phyloP scores from a whole-genome alignment of 2,888 invertebrate species.

The Onchidella celtica region DNA sequence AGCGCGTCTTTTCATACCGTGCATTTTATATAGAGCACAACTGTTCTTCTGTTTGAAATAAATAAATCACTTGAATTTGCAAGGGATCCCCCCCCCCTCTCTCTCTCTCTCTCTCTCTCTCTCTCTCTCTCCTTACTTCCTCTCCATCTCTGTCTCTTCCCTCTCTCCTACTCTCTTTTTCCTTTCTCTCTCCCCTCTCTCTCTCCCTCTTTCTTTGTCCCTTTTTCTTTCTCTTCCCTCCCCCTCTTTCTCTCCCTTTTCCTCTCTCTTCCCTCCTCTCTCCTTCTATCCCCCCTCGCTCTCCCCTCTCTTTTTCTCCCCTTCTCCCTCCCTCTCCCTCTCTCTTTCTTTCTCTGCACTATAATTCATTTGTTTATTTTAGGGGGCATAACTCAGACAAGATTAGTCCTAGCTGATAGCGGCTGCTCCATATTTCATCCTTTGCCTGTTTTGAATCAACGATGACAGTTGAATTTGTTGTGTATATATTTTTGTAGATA shows the following conservation, averaged over 20 bases:
- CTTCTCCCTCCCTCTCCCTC: slow-evolving; percentile 23
- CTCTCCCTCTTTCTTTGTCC: not conserved
- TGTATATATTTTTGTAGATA: too few species aligned
- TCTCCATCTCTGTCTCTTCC: slow-evolving; percentile 17
- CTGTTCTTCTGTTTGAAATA: too few species aligned
- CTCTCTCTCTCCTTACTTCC: not conserved
- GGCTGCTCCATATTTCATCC: too few species aligned
- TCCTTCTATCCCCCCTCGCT: not conserved
- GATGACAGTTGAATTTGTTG: too few species aligned
- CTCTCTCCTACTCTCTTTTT: not conserved
- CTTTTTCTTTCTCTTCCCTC: not conserved
- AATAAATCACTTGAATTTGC: not conserved
- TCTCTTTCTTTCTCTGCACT: not conserved
- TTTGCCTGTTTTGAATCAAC: too few species aligned
- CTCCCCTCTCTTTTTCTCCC: slow-evolving; percentile 1
- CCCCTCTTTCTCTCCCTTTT: not conserved
- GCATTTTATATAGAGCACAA: too few species aligned
- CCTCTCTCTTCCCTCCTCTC: not conserved
- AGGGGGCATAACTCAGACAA: too few species aligned
- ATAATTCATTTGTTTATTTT: not conserved
- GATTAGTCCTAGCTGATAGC: too few species aligned
- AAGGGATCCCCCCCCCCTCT: not conserved
- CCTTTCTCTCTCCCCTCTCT: not conserved
- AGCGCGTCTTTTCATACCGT: too few species aligned
- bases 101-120: not conserved